Evolutionary conservation across 1,140 invertebrate genomes (phyloP).

Genomic region (Bombus sylvicola): DNA sequence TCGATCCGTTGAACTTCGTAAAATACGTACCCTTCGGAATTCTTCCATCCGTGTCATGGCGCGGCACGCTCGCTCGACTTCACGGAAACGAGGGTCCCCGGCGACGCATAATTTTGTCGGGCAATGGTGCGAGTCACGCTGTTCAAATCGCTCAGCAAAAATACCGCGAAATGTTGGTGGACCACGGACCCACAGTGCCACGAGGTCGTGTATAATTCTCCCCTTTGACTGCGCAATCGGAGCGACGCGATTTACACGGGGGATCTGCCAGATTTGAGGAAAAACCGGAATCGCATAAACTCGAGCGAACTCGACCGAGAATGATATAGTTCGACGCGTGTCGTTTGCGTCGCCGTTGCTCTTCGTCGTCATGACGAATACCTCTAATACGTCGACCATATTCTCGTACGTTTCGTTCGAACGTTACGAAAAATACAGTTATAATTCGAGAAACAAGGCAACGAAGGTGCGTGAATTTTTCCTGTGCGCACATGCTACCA

Average conservation of each 20-base stretch:
- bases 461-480: slow-evolving; percentile 37
- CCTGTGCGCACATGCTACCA: background rate
- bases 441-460: slow-evolving; percentile 12
- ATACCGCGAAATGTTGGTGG: slow-evolving; percentile 57
- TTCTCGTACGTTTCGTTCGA: background rate
- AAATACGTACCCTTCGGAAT: slow-evolving; percentile 49
- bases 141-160: slow-evolving; percentile 63
- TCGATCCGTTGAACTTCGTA: slow-evolving; percentile 40
- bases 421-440: background rate
- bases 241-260: background rate
- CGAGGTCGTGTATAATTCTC: slow-evolving; percentile 31
- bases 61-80: slow-evolving; percentile 62
- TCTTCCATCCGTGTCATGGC: slow-evolving; percentile 51
- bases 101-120: slow-evolving; percentile 66
- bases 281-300: background rate
- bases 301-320: background rate
- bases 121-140: slow-evolving; percentile 60
- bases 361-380: background rate
- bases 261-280: background rate
- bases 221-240: background rate
- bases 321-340: background rate
- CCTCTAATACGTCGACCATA: background rate
- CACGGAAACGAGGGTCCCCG: slow-evolving; percentile 65
- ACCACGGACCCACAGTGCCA: background rate
- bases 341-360: background rate